These are phyloP conservation scores for Tolypeutes matacus DNA, from an alignment of 2,797 vertebrate species.

Conservation along the genomic window DNA sequence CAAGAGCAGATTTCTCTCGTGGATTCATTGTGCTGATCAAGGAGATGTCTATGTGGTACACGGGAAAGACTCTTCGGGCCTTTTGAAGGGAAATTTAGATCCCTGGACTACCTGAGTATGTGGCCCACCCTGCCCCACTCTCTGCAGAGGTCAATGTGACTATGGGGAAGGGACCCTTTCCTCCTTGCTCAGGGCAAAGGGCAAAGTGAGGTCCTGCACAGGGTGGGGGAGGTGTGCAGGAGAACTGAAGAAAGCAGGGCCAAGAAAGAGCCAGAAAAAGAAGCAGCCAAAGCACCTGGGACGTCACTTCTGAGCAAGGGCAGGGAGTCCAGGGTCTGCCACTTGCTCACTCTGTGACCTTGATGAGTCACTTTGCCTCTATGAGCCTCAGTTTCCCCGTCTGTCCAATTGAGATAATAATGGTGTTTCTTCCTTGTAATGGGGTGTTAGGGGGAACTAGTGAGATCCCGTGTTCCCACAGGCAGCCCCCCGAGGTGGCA, in stretches of 20 bases:
- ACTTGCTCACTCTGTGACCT: not conserved
- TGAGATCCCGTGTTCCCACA: not conserved
- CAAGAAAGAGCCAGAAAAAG: not conserved
- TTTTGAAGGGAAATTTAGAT: not conserved
- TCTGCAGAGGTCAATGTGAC: fast-evolving
- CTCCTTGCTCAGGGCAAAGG: not conserved
- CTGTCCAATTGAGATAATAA: not conserved
- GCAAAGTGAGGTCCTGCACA: not conserved
- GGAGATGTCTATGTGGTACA: not conserved
- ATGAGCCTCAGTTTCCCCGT: not conserved
- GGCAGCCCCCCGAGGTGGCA: fast-evolving
- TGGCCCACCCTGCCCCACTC: fast-evolving
- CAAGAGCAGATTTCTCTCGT: fast-evolving
- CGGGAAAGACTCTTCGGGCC: not conserved
- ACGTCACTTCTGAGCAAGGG: not conserved
- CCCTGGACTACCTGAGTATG: not conserved
- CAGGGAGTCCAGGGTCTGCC: not conserved
- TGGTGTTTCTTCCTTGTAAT: not conserved
- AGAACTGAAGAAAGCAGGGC: not conserved
- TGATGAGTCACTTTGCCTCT: not conserved
- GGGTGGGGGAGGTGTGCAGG: fast-evolving
- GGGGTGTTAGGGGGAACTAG: too few species aligned
- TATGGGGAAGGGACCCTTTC: fast-evolving
- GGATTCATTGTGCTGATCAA: too few species aligned
- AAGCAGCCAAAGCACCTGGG: not conserved